Percentiles rank a stretch among this genome's conserved stretches.
phyloP scores from a whole-genome alignment of 2,113 vertebrate species.

The Deroptyus accipitrinus region DNA sequence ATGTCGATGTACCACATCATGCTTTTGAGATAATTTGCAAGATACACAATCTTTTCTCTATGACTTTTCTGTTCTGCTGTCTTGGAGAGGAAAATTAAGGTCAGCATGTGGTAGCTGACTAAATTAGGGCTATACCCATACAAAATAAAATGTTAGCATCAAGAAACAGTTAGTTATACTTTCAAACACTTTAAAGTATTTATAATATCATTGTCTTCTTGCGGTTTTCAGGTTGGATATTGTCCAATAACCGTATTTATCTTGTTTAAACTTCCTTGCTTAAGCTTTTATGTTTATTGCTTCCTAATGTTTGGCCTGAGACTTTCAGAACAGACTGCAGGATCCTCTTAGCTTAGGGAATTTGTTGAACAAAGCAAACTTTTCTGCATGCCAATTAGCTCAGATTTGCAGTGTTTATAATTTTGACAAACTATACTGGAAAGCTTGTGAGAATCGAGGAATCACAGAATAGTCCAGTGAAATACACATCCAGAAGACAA shows the following conservation, averaged over 20 bases:
- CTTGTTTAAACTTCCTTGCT: not conserved
- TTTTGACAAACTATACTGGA: not conserved
- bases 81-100: not conserved
- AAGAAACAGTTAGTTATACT: not conserved
- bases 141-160: not conserved
- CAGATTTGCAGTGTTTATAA: not conserved
- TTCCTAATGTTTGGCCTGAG: not conserved
- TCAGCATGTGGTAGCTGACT: not conserved
- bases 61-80: not conserved
- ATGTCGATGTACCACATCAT: not conserved
- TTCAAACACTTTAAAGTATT: not conserved
- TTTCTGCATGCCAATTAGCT: not conserved
- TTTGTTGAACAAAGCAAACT: not conserved
- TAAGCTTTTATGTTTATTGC: not conserved
- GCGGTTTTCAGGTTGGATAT: not conserved
- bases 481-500: not conserved
- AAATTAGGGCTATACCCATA: not conserved
- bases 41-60: not conserved
- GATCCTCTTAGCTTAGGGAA: not conserved
- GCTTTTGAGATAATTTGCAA: not conserved
- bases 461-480: not conserved
- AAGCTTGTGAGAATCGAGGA: not conserved
- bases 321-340: not conserved
- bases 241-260: not conserved
- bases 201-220: not conserved